Conservation (phyloP, 2,797 vertebrate species). For the Anisognathus igniventris region DNA sequence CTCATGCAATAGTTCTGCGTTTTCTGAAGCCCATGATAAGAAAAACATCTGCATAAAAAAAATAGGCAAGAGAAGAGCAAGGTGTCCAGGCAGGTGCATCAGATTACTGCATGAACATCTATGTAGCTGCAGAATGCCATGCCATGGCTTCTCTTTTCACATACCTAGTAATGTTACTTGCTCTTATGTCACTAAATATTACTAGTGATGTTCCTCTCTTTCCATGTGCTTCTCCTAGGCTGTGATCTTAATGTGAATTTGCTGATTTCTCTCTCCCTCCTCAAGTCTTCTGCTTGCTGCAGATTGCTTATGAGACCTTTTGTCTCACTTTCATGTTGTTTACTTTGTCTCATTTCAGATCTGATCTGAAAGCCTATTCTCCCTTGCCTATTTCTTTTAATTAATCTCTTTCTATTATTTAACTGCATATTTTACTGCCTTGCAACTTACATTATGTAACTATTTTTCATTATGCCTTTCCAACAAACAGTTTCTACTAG, state of each 20-base stretch:
- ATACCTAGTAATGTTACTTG: background rate
- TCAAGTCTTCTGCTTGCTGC: background rate
- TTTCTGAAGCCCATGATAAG: background rate
- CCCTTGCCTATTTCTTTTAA: background rate
- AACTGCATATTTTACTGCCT: background rate
- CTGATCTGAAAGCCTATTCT: background rate
- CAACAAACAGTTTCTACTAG: background rate
- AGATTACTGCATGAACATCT: background rate
- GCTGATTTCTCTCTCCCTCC: background rate
- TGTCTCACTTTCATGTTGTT: background rate
- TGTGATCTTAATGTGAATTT: background rate
- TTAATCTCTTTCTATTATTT: conserved; percentile 18
- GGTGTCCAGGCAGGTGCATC: background rate
- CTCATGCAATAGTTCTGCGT: background rate
- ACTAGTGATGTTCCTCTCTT: background rate
- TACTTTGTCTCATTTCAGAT: background rate
- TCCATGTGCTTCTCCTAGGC: background rate
- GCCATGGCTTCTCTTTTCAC: background rate
- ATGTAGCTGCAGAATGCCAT: background rate
- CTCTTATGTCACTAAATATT: background rate
- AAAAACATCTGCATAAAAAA: background rate
- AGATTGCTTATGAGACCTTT: background rate
- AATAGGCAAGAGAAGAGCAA: background rate
- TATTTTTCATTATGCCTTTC: background rate
- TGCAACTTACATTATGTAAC: background rate